A percentile compares a stretch with the other conserved stretches of the same genome.
Conservation (phyloP, 92 coral and sea anemone species). For the Galaxea fascicularis region DNA sequence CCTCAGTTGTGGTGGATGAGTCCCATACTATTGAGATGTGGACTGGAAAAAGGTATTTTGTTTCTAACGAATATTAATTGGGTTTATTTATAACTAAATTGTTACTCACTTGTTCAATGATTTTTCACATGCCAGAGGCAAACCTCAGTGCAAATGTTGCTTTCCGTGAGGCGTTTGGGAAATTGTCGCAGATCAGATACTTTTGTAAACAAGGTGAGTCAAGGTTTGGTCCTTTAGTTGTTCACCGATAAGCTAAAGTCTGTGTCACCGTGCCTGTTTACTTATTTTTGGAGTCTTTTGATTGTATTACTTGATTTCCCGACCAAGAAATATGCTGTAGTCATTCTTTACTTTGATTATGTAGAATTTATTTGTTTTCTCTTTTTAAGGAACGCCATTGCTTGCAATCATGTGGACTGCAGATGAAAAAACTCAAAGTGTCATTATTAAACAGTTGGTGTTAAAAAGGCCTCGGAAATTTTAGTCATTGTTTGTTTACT, state of each 20-base stretch:
- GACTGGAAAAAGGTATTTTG: too few species aligned
- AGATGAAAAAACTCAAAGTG: not conserved
- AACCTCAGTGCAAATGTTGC: conserved; percentile 4
- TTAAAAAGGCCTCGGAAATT: not conserved
- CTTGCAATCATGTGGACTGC: conserved; percentile 2
- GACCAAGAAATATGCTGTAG: too few species aligned
- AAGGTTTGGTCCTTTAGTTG: not conserved
- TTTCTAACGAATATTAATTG: too few species aligned
- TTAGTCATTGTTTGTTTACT: too few species aligned
- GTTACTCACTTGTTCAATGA: not conserved
- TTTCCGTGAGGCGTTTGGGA: conserved; percentile 37
- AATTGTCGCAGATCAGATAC: not conserved
- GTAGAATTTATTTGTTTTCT: too few species aligned
- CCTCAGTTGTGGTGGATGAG: too few species aligned
- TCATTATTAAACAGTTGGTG: not conserved
- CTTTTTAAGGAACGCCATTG: not conserved
- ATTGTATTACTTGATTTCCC: too few species aligned
- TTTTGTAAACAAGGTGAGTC: conserved; percentile 37
- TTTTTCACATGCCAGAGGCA: conserved; percentile 10
- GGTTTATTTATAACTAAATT: not conserved
- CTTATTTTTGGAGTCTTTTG: too few species aligned
- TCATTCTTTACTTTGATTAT: too few species aligned
- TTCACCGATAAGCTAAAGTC: not conserved
- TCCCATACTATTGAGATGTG: too few species aligned
- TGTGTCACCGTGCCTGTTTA: too few species aligned